Evolutionary conservation across 2,888 invertebrate species (phyloP).

Genomic region (Melitaea athalia): DNA sequence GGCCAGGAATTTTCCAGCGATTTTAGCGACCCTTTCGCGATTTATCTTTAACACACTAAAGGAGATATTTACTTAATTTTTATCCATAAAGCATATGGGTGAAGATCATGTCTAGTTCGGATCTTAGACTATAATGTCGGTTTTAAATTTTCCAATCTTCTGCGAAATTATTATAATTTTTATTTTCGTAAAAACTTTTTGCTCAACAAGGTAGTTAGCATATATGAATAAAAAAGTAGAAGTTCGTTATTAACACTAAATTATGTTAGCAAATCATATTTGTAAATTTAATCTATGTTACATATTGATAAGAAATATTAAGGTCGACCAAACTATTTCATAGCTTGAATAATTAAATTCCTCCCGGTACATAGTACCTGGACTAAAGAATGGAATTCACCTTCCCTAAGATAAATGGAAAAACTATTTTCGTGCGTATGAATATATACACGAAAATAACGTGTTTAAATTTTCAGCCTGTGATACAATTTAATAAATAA

Average conservation of each 20-base stretch:
- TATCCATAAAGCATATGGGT: too few species aligned
- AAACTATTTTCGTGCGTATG: neutral
- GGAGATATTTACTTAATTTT: too few species aligned
- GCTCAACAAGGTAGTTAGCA: too few species aligned
- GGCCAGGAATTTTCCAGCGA: too few species aligned
- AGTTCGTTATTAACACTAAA: neutral
- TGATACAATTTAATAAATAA: neutral
- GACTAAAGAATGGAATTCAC: neutral
- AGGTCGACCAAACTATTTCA: slow-evolving; percentile 3
- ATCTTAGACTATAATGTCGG: too few species aligned
- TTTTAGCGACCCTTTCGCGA: too few species aligned
- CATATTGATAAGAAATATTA: slow-evolving; percentile 5
- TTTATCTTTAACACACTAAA: too few species aligned
- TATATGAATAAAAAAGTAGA: neutral
- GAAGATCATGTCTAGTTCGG: too few species aligned
- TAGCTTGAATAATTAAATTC: slow-evolving; percentile 10
- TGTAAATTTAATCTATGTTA: neutral
- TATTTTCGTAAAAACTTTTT: too few species aligned
- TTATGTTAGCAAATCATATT: neutral
- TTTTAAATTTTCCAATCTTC: too few species aligned
- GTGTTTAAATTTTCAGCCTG: neutral
- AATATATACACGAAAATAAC: neutral
- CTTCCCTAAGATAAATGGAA: neutral
- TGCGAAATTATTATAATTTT: too few species aligned
- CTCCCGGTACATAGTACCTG: neutral